Evolutionary conservation across 2,797 vertebrate species (phyloP).

Genomic region (Adrianichthys oophorus): DNA sequence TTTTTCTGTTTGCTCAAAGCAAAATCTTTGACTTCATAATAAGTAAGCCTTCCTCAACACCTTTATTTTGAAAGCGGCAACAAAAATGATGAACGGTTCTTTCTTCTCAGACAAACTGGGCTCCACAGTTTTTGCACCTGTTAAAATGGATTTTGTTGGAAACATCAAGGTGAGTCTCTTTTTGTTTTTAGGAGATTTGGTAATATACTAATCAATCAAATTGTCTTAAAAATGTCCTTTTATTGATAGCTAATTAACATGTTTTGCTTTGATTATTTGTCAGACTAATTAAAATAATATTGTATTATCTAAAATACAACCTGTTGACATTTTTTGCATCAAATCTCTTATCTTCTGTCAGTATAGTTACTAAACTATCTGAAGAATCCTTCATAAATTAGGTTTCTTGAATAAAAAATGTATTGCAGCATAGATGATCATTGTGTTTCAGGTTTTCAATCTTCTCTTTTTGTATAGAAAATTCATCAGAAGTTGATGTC

Average conservation of each 20-base stretch:
- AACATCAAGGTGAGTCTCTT: constrained; percentile 91
- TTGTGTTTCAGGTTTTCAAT: background rate
- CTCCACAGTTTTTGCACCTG: constrained; percentile 97
- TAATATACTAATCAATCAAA: background rate
- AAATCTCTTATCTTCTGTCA: no score
- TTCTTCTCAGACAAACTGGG: constrained; percentile 88
- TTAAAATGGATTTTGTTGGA: constrained; percentile 99
- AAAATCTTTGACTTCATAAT: background rate
- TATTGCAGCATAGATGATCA: background rate
- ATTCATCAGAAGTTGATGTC: constrained; percentile 96
- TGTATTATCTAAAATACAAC: no score
- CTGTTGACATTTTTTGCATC: no score
- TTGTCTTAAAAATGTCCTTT: background rate
- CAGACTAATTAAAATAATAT: background rate
- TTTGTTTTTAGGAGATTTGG: background rate
- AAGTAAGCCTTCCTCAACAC: constrained; percentile 2
- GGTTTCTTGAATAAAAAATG: no score
- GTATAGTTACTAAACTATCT: no score
- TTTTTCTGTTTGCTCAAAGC: background rate
- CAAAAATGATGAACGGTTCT: constrained; percentile 56
- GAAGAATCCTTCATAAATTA: no score
- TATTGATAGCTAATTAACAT: background rate
- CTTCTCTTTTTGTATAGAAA: constrained; percentile 76
- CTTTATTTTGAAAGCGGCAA: constrained; percentile 12
- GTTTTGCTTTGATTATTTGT: background rate